Conservation (phyloP, 2,888 invertebrate genomes). For the Dryomyza anilis region DNA sequence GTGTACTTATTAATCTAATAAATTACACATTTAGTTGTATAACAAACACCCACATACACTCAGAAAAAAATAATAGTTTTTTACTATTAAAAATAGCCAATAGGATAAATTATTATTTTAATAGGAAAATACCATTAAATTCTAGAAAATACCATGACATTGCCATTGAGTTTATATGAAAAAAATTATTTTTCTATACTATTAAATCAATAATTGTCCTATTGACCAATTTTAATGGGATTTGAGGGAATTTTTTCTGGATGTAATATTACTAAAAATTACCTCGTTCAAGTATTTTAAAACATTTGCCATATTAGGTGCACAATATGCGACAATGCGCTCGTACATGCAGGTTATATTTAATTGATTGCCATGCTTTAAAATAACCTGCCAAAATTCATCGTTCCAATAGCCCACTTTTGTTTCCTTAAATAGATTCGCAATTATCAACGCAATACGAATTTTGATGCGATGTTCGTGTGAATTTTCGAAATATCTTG, state of each 20-base stretch:
- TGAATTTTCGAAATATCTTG: conserved; percentile 58
- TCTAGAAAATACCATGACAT: no score
- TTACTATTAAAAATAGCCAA: no score
- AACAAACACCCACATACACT: no score
- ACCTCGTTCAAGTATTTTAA: conserved; percentile 40
- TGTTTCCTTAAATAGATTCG: conserved; percentile 20
- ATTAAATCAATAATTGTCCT: no score
- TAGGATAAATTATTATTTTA: no score
- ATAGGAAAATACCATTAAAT: no score
- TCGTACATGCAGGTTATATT: conserved; percentile 55
- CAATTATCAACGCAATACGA: conserved; percentile 44
- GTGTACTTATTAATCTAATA: conserved; percentile 30
- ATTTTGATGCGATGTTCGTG: conserved; percentile 56
- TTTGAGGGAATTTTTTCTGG: no score
- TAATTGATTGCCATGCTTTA: conserved; percentile 55
- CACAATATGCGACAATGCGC: conserved; percentile 41
- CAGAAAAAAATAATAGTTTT: no score
- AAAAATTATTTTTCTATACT: no score
- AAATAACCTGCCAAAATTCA: conserved; percentile 43
- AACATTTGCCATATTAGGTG: conserved; percentile 36
- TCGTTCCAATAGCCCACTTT: conserved; percentile 37
- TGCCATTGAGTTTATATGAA: no score
- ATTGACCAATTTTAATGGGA: no score
- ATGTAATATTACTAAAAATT: conserved; percentile 20
- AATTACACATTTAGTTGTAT: background rate